Base-by-base conservation (phyloP, 2,113 vertebrate genomes). In the Rallus limicola region DNA sequence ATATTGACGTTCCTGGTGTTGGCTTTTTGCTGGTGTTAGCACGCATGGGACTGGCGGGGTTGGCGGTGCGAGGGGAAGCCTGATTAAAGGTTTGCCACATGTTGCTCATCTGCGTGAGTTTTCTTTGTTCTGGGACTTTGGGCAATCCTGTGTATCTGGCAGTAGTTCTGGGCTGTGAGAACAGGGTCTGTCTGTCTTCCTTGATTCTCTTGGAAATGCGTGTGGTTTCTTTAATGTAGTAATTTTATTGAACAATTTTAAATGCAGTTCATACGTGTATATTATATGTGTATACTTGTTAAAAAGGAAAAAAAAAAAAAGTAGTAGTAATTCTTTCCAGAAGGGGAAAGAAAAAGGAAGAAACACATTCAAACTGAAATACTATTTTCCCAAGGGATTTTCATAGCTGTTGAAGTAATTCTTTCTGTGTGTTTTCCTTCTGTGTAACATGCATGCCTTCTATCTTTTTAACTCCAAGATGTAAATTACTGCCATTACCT, bases 221-320 rank as follows among this genome's bases (percentile, higher is more conserved):
- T 88, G 88, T 95, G 93, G 95, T 95, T 96, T 97, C 85, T 95
- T 95, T 95, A 97, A 95, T 95, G 94, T 90, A 76, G 88, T 88
- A 53, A 95, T 93, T 95, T 97, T 97, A 97, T 87, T 94, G 91
- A 97, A 94, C 91, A 94, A 59, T 95, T 96, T 96, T 95, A 94
- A 96, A 95, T 95, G 94, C 87, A 76, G 74, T 93, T 97, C 95
- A 96, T 96, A 97, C 86, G 42, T 97, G 91, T 97, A 36, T 96
- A 88, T 95, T 96, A 89, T 93, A 92, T 93, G 71, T 91, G 87
- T 82, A 64, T 89, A 92, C 95, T 96, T 96, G 85, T 97, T 90
- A 82, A 90, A 92, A 78, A 87, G 28, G 4, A 56, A 48, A 78
- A 65, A 62, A 82, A 88, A 86, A 82, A 56, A 36, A 63, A 52